Evolutionary conservation across 2,113 vertebrate species (phyloP).

Genomic region (Ascaphus truei): DNA sequence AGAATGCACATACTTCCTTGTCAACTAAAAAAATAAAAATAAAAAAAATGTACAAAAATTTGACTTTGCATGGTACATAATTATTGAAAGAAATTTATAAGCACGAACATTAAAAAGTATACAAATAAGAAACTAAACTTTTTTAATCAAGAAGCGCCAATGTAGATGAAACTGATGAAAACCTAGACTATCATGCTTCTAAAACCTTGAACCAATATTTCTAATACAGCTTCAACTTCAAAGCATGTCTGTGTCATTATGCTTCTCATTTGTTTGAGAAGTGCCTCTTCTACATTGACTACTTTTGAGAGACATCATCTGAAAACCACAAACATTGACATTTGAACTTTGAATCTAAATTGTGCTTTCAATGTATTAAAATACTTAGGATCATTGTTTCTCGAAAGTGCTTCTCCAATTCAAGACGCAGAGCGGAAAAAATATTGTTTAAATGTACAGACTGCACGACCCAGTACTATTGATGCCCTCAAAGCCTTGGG

Average conservation of each 20-base stretch:
- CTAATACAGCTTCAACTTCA: constrained; percentile 30
- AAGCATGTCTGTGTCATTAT: constrained; percentile 26
- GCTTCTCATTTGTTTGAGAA: constrained; percentile 22
- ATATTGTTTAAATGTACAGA: too few relatives aligned
- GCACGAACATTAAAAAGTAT: background rate
- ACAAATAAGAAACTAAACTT: background rate
- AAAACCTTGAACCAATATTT: constrained; percentile 31
- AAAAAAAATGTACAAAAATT: too few relatives aligned
- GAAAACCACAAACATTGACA: constrained; percentile 30
- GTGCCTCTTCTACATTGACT: background rate
- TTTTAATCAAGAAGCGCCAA: constrained; percentile 2
- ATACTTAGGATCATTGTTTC: too few relatives aligned
- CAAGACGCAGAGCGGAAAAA: too few relatives aligned
- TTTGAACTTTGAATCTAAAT: too few relatives aligned
- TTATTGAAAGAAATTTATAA: background rate
- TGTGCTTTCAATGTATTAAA: too few relatives aligned
- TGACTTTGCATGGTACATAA: background rate
- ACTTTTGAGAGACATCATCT: background rate
- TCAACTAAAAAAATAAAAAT: too few relatives aligned
- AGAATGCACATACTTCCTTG: too few relatives aligned
- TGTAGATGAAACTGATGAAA: constrained; percentile 4
- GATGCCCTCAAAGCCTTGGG: too few relatives aligned
- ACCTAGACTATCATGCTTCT: background rate
- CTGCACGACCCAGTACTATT: too few relatives aligned
- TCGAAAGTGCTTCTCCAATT: too few relatives aligned